Base-by-base conservation (phyloP, 1,140 invertebrate genomes). In the Alviniconcha marisindica region DNA sequence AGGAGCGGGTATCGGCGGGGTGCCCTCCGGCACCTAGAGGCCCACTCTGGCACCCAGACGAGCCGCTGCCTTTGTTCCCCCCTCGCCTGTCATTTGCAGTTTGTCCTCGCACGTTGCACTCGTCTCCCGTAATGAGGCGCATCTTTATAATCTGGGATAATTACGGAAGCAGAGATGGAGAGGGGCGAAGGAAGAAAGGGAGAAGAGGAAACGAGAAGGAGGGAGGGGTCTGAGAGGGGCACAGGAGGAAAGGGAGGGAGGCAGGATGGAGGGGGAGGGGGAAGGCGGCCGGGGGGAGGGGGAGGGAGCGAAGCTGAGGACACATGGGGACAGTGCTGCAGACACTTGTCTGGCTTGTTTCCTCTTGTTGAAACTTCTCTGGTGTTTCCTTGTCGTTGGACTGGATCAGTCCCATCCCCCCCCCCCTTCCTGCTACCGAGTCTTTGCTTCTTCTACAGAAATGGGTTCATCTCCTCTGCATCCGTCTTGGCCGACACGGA, bases 11-110 rank as follows among this genome's bases (percentile, higher is more conserved):
- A 10, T 5, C 7, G 18, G 5, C 5, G 18, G 18, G 44, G n/a
- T 48, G 44, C 44, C 44, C 18, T 10, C 7, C 7, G 44, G 44
- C 44, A 48, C 44, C 44, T 48, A 5, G 44, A 48, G 44, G 44
- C 7, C 44, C 44, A 48, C 44, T 48, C 44, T 48, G 44, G 44
- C 44, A 48, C 44, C 44, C 44, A 48, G 44, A 18, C 18, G 5
- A 5, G 7, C 44, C 44, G 7, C 44, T 48, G 44, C 44, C 44
- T 48, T 48, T 48, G 63, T 69, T 2, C n/a, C n/a, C 63, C 15
- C 69, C 7, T 2, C 38, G 15, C 69, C 69, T 71, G 69, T 71
- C 69, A 71, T 38, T 36, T 71, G 69, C 69, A 71, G 69, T 71
- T 38, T 31, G 31, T 18, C n/a, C 69, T 36, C 69, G 69, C 33